Base-by-base conservation (phyloP, 53 echinoderm and acorn worm genomes). In the Echinarachnius parma region DNA sequence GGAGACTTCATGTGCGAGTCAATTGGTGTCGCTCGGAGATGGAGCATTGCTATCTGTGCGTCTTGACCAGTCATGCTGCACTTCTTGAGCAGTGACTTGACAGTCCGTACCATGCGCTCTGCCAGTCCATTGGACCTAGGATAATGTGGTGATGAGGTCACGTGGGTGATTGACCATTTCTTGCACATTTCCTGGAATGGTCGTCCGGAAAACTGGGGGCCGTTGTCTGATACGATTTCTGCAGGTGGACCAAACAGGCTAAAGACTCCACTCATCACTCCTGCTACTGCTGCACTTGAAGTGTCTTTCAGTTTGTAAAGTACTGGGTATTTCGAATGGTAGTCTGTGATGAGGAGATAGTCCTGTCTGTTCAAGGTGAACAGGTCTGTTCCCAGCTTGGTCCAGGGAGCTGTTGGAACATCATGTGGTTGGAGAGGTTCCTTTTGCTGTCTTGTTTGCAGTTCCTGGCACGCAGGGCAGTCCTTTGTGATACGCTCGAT, bases 81-180 rank as follows among this genome's bases (percentile, higher is more conserved):
- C 48, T 78, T 87, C 18, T 61, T 77, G 48, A 84, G 26, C 15
- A 77, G 25, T 2, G 75, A 34, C 27, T 86, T 82, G 20, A 91
- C 79, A 5, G 91, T 87, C 28, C 76, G 55, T 5, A 92, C 87
- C 63, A 61, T 86, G 4, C 87, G 39, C 24, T 92, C 91, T 1
- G 76, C 86, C 28, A 86, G 31, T 22, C 83, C 77, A 14, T 91
- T 86, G 14, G 80, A 78, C 8, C 68, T 49, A 1, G 91, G 86
- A 62, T 86, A 86, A 15, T 78, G 29, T 9, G 85, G 86, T 16
- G 83, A 86, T 0, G 83, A 91, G 2, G 86, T 91, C 15, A 54
- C 77, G 49, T 85, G 82, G 9, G 16, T 71, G 21, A 90, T 76
- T 2, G 47, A 62, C 78, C 77, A 82, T 55, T 81, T 31, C 23